These are phyloP conservation scores for Sarcophilus harrisii DNA, from an alignment of 2,797 vertebrate species.

Conservation along the genomic window DNA sequence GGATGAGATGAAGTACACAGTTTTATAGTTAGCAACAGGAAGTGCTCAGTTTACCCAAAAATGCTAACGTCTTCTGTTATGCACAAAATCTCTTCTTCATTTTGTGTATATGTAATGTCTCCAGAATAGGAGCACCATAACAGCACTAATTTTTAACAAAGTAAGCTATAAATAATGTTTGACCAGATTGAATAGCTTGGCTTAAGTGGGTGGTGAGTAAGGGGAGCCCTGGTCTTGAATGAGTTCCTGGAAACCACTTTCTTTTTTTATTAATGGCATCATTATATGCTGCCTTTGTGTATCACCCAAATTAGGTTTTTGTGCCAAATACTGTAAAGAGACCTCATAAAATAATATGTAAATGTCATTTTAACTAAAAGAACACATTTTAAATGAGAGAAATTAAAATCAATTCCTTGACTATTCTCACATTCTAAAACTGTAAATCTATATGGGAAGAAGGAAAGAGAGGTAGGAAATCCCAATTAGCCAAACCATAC, in stretches of 20 bases:
- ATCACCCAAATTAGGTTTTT: slow-evolving; percentile 64
- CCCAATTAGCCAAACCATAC: neutral
- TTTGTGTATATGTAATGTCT: slow-evolving; percentile 73
- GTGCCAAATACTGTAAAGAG: slow-evolving; percentile 60
- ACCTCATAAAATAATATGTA: slow-evolving; percentile 46
- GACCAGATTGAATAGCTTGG: slow-evolving; percentile 65
- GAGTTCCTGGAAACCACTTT: slow-evolving; percentile 71
- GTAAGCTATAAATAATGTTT: slow-evolving; percentile 69
- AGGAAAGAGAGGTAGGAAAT: neutral
- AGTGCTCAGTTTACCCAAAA: slow-evolving; percentile 69
- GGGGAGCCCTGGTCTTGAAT: slow-evolving; percentile 62
- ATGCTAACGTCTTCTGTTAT: slow-evolving; percentile 51
- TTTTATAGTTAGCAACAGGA: slow-evolving; percentile 61
- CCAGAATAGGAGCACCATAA: slow-evolving; percentile 70
- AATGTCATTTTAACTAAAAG: slow-evolving; percentile 63
- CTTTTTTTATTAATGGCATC: slow-evolving; percentile 69
- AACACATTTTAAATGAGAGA: slow-evolving; percentile 54
- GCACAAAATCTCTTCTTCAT: slow-evolving; percentile 67
- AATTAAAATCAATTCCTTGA: neutral
- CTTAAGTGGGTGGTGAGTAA: slow-evolving; percentile 69
- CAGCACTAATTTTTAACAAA: slow-evolving; percentile 48
- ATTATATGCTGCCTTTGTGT: slow-evolving; percentile 46
- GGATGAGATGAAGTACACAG: slow-evolving; percentile 65
- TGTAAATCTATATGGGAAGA: neutral
- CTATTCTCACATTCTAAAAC: neutral